phyloP scores from a whole-genome alignment of 2,888 invertebrate species.

The Gisinianus flammeolus region DNA sequence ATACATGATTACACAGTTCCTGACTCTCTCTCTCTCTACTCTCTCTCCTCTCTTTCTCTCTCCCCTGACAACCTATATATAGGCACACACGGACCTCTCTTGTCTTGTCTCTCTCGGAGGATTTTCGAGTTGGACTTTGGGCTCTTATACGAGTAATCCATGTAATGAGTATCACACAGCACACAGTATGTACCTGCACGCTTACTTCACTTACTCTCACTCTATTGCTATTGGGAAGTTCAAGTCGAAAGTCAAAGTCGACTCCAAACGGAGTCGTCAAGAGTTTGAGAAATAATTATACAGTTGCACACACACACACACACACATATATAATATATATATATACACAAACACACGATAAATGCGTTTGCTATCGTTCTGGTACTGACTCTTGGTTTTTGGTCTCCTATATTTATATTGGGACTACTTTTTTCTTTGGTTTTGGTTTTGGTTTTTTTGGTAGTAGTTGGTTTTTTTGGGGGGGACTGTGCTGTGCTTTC shows the following conservation, averaged over 20 bases:
- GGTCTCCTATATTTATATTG: not conserved
- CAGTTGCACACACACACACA: constrained; percentile 6
- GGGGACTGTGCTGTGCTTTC: no score
- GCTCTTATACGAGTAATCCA: not conserved
- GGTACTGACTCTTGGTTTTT: not conserved
- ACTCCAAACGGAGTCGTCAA: no score
- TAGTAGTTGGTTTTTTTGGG: no score
- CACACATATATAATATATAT: no score
- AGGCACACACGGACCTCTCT: not conserved
- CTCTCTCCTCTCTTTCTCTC: constrained; percentile 2
- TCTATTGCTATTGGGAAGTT: no score
- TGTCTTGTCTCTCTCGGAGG: not conserved
- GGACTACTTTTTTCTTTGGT: not conserved
- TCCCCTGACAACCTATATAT: not conserved
- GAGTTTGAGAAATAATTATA: constrained; percentile 9
- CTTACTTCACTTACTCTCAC: no score
- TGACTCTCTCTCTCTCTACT: constrained; percentile 18
- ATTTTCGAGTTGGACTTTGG: not conserved
- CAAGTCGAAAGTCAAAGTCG: not conserved
- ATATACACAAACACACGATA: not conserved
- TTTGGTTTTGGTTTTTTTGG: no score
- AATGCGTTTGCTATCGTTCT: not conserved
- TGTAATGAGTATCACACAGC: not conserved
- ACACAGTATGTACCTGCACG: no score
- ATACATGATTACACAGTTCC: constrained; percentile 21